Percentiles rank a stretch among this genome's conserved stretches.
Evolutionary conservation across 2,797 vertebrate genomes (phyloP).

Genomic region (Rhabdophis nuchalis): DNA sequence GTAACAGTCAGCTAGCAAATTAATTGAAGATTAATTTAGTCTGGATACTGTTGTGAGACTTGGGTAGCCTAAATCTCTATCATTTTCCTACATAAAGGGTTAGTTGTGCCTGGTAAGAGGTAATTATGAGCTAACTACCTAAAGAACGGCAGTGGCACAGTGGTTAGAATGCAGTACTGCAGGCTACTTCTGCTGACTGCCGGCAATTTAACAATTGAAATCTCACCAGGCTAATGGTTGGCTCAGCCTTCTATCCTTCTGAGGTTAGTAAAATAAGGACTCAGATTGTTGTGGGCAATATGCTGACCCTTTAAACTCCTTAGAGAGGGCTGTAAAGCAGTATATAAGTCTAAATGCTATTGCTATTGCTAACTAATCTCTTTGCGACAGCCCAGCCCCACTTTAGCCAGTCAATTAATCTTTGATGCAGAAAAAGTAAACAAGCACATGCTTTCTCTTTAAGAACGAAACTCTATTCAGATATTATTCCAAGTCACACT

Average conservation of each 20-base stretch:
- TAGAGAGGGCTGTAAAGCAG: too few relatives aligned
- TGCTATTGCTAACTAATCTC: neutral
- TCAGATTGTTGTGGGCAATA: too few relatives aligned
- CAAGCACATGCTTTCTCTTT: neutral
- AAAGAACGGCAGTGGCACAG: too few relatives aligned
- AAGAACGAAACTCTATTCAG: neutral
- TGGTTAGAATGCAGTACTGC: too few relatives aligned
- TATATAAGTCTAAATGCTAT: too few relatives aligned
- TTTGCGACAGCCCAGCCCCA: neutral
- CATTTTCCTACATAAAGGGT: neutral
- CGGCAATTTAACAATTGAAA: too few relatives aligned
- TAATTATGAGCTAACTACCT: neutral
- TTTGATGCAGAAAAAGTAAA: neutral
- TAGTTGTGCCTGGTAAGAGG: neutral
- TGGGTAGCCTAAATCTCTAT: neutral
- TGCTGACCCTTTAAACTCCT: too few relatives aligned
- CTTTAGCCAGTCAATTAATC: neutral
- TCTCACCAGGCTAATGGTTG: too few relatives aligned
- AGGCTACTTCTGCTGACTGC: too few relatives aligned
- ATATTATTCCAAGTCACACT: neutral
- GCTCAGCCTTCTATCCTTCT: too few relatives aligned
- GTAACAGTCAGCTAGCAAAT: too few relatives aligned
- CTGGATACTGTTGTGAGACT: neutral
- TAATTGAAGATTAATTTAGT: neutral
- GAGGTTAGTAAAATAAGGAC: too few relatives aligned